Conservation (phyloP, 2,797 vertebrate species). For the Lagorchestes hirsutus region DNA sequence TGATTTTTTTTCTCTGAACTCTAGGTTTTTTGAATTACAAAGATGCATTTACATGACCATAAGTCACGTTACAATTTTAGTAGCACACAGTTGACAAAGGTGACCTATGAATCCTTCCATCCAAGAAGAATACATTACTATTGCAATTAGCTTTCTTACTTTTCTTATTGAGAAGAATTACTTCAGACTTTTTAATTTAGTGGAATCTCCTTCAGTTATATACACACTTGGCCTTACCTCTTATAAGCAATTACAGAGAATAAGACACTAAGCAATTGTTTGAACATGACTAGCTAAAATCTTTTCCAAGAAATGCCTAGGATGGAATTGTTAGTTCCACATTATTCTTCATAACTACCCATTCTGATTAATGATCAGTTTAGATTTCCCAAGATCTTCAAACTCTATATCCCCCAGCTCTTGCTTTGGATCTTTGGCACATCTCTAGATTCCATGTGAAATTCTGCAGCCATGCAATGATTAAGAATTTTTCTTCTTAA, state of each 20-base stretch:
- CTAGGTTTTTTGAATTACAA: not conserved
- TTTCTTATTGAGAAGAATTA: not conserved
- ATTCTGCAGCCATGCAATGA: not conserved
- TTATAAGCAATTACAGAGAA: not conserved
- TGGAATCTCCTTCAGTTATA: not conserved
- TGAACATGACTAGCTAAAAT: not conserved
- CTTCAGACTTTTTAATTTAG: not conserved
- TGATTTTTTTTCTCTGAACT: not conserved
- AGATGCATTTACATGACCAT: not conserved
- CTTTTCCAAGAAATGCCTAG: not conserved
- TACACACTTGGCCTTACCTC: too few species aligned
- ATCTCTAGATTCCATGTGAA: not conserved
- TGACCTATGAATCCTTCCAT: not conserved
- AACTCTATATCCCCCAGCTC: not conserved
- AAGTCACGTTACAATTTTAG: not conserved
- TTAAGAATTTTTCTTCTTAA: not conserved
- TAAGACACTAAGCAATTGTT: not conserved
- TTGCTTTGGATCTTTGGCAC: not conserved
- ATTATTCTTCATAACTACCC: not conserved
- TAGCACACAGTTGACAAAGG: not conserved
- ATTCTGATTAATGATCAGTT: not conserved
- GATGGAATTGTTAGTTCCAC: not conserved
- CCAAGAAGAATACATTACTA: not conserved
- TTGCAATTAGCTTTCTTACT: not conserved
- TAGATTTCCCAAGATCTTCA: not conserved